Evolutionary conservation across 2,113 vertebrate species (phyloP), one percentile per base, ranked within the genome.

Genomic region (Natator depressus): DNA sequence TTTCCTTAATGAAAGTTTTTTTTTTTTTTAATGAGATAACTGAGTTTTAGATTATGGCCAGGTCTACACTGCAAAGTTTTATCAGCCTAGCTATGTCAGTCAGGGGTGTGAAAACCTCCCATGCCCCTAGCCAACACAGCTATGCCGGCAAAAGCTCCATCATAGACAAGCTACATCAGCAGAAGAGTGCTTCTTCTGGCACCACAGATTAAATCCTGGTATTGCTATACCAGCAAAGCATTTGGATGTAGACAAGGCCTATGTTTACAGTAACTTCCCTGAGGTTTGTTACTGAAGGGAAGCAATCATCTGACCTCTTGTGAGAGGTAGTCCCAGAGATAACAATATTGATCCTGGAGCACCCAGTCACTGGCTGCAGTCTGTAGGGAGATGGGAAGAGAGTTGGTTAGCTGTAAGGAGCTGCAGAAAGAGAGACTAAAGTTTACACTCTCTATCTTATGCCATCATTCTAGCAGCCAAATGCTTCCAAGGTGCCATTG

Each of bases 11-110:
- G 80, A 47, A 76, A 42, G 42, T 42, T 42, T 42, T 93, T 82
- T 84, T 76, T 54, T 89, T 94, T 95, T 95, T 88, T 93, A 88
- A 87, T 92, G 38, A 83, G 47, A 81, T 53, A 2, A 92, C 84
- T 90, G 50, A 87, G 4, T 22, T 12, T 89, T 57, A 80, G 16
- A 89, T 93, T 85, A 75, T 29, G 82, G 7, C 3, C 92, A 25
- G 22, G 20, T 57, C 22, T 57, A 57, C 4, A 25, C 55, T 25
- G 24, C 12, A 53, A 53, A 53, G 51, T 53, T 53, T 25, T 57
- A 7, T 57, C 55, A 25, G 55, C 8, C 22, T 57, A 57, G 53
- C 55, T 57, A 10, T 24, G 24, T 25, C 55, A 57, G 24, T 57
- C 55, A 57, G 24, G 22, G 24, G 55, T 57, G 24, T 57, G 55